Conservation (phyloP, 2,888 invertebrate genomes). For the Toxonevra muliebris region DNA sequence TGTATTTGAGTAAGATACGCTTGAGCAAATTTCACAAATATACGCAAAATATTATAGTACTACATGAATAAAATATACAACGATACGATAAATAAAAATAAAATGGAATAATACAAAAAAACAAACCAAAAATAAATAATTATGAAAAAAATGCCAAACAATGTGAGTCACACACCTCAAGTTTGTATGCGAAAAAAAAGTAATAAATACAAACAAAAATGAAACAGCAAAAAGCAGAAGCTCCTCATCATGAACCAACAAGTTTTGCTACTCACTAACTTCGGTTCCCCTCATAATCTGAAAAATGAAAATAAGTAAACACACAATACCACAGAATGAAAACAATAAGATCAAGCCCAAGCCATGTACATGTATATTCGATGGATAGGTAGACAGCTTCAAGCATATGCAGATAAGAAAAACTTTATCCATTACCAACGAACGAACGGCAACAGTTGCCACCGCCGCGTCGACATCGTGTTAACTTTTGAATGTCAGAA, state of each 20-base stretch:
- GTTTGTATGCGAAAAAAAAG: slow-evolving; percentile 1
- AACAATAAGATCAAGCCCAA: not conserved
- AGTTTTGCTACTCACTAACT: slow-evolving; percentile 22
- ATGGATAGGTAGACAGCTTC: too few species aligned
- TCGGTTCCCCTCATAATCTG: slow-evolving; percentile 17
- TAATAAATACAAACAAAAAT: not conserved
- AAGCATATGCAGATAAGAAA: not conserved
- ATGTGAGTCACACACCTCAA: slow-evolving; percentile 51
- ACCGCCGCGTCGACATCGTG: not conserved
- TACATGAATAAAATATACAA: not conserved
- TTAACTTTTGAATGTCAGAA: slow-evolving; percentile 30
- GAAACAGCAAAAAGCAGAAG: slow-evolving; percentile 11
- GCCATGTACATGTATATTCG: too few species aligned
- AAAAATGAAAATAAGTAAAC: slow-evolving; percentile 9
- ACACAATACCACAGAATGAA: slow-evolving; percentile 11
- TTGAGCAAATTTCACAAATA: slow-evolving; percentile 34
- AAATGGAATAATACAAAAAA: not conserved
- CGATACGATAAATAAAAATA: slow-evolving; percentile 2
- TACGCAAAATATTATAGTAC: slow-evolving; percentile 9
- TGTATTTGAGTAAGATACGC: slow-evolving; percentile 25
- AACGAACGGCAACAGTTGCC: not conserved
- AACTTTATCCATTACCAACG: too few species aligned
- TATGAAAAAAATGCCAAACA: slow-evolving; percentile 48
- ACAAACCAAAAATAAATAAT: slow-evolving; percentile 5
- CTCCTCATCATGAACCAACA: slow-evolving; percentile 17